Evolutionary conservation across 2,888 invertebrate genomes (phyloP), one percentile per base, ranked within the genome.

Genomic region (Gisinianus flammeolus): DNA sequence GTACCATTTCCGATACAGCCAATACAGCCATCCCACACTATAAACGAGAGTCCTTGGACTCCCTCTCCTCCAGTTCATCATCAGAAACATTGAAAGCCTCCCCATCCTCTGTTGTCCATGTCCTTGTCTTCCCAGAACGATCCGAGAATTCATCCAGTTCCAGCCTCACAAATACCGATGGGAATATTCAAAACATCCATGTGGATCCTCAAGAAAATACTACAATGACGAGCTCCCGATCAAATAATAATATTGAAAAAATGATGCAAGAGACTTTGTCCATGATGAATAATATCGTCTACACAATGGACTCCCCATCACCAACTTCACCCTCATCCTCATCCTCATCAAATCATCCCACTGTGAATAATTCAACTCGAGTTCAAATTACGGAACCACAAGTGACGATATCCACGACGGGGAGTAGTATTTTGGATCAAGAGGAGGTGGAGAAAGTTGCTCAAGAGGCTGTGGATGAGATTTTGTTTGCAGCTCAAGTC

Each of bases 1-100:
- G 91, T 90, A 85, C 91, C 90, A 2, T 86, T 90, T 81, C 86
- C 90, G 73, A 91, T 90, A 80, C 78, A 3, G 79, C 70, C n/a
- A 75, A 70, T 10, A 79, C 66, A 12, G 72, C 79, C 79, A 81
- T 70, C 66, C 77, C 66, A 62, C 74, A 33, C 58, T 76, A 56
- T 70, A 30, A 58, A n/a, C 69, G 58, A 30, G 79, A 80, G 4
- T 72, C 78, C 28, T 52, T 78, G 1, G 76, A 79, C 2, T 81
- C 83, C 8, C 70, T 80, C 44, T 79, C 80, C n/a, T 81, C 82
- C 35, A 80, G 81, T 28, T 81, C 81, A 12, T 83, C 82, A 35
- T 78, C 80, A 26, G 83, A 82, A 78, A 83, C 82, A 10, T 78
- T 83, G 31, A 82, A 81, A 77, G 80, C 81, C 8, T 78, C 83